These are phyloP conservation scores for Varanus salvator DNA, from an alignment of 2,113 vertebrate genomes.

Conservation along the genomic window DNA sequence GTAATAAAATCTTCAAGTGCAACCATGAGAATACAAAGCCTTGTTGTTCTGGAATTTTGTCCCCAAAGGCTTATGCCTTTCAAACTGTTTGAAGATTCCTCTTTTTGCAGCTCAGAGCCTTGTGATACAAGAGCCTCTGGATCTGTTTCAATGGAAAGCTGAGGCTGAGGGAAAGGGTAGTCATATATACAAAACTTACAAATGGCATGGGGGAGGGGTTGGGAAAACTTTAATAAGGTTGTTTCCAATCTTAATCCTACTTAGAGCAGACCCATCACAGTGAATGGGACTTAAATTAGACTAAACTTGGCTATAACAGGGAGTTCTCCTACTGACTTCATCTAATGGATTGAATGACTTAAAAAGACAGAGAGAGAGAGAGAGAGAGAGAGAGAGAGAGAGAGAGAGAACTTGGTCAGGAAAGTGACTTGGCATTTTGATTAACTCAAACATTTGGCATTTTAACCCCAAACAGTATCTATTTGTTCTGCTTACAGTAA, in stretches of 20 bases:
- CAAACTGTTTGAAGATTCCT: not conserved
- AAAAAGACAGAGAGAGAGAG: too few species aligned
- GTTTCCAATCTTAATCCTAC: too few species aligned
- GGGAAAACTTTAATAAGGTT: accelerated
- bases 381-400: too few species aligned
- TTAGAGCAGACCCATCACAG: too few species aligned
- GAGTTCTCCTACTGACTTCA: accelerated
- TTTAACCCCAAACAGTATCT: not conserved
- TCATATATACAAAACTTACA: not conserved
- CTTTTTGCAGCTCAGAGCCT: not conserved
- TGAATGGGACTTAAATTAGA: too few species aligned
- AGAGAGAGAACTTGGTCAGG: not conserved
- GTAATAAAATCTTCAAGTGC: constrained; percentile 62
- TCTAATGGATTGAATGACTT: not conserved
- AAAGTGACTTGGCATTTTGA: not conserved
- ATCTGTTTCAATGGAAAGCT: not conserved
- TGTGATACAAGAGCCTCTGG: not conserved
- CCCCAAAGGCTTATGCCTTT: constrained; percentile 5
- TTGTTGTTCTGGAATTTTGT: constrained; percentile 56
- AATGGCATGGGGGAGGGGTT: not conserved
- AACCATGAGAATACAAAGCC: constrained; percentile 37
- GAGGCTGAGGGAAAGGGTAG: not conserved
- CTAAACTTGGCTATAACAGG: too few species aligned
- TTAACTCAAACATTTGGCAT: not conserved
- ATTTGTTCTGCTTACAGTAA: not conserved